phyloP scores from a whole-genome alignment of 2,888 invertebrate species.

The Melipona beecheii region DNA sequence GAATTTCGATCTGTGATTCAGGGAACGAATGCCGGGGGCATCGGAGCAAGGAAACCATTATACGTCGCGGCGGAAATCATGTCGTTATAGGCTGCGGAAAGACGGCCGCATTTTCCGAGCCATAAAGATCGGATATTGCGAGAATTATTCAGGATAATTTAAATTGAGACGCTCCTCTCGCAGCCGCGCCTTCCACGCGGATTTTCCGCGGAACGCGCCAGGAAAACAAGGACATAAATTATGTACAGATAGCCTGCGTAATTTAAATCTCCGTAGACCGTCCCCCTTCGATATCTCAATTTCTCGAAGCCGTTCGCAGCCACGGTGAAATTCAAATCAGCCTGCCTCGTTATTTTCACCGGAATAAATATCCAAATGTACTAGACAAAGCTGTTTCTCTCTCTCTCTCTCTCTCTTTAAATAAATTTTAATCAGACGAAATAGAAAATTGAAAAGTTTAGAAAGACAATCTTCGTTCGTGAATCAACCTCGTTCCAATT shows the following conservation, averaged over 20 bases:
- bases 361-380: not conserved
- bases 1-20: constrained; percentile 34
- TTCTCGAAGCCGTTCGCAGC: constrained; percentile 56
- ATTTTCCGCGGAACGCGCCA: constrained; percentile 66
- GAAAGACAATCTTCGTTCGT: not conserved
- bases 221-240: constrained; percentile 83
- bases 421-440: not conserved
- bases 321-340: constrained; percentile 81
- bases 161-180: constrained; percentile 75
- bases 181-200: constrained; percentile 27
- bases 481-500: too few relatives aligned
- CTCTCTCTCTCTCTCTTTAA: not conserved
- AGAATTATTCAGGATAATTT: constrained; percentile 83
- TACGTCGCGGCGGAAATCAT: constrained; percentile 70
- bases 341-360: not conserved
- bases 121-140: constrained; percentile 83
- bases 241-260: constrained; percentile 81
- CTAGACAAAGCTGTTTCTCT: not conserved
- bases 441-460: not conserved
- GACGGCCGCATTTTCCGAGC: constrained; percentile 79
- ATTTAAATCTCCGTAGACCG: constrained; percentile 78
- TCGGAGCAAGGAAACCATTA: constrained; percentile 76
- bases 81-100: constrained; percentile 74
- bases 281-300: constrained; percentile 74
- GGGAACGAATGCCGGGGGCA: constrained; percentile 40